Conservation (phyloP, 2,113 vertebrate species). For the Lophochroa leadbeateri region DNA sequence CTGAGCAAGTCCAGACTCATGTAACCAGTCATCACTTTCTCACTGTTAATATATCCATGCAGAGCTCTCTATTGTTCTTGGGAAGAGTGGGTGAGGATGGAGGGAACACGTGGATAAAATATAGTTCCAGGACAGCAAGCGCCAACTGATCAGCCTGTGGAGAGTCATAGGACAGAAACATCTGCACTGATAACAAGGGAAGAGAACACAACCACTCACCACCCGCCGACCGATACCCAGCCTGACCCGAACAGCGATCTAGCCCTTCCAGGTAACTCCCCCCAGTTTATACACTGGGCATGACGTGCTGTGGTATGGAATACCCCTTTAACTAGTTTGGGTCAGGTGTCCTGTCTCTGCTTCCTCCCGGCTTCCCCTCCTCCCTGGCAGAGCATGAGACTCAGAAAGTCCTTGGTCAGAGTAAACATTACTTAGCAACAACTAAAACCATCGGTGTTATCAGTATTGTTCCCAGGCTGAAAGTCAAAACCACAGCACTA, state of each 20-base stretch:
- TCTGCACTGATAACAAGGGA: neutral
- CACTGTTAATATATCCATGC: conserved; percentile 19
- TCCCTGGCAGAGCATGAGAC: too few species aligned
- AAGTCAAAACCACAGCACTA: neutral
- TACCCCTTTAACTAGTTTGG: neutral
- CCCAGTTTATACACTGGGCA: neutral
- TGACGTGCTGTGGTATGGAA: neutral
- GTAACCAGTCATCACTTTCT: conserved; percentile 46
- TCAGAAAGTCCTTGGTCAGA: too few species aligned
- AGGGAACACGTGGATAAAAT: neutral
- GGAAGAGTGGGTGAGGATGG: neutral
- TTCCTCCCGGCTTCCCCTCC: too few species aligned
- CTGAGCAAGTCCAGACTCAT: conserved; percentile 61
- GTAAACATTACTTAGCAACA: too few species aligned
- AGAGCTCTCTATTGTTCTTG: neutral
- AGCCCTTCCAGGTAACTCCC: neutral
- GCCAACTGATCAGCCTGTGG: neutral
- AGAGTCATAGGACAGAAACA: neutral
- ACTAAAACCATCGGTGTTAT: too few species aligned
- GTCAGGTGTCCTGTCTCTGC: too few species aligned
- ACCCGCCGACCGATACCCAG: neutral
- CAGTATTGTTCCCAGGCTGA: neutral
- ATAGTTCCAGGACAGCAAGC: neutral
- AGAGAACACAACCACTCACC: neutral
- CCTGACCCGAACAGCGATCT: neutral